Evolutionary conservation across 2,113 vertebrate species (phyloP).

Genomic region (Tichodroma muraria): DNA sequence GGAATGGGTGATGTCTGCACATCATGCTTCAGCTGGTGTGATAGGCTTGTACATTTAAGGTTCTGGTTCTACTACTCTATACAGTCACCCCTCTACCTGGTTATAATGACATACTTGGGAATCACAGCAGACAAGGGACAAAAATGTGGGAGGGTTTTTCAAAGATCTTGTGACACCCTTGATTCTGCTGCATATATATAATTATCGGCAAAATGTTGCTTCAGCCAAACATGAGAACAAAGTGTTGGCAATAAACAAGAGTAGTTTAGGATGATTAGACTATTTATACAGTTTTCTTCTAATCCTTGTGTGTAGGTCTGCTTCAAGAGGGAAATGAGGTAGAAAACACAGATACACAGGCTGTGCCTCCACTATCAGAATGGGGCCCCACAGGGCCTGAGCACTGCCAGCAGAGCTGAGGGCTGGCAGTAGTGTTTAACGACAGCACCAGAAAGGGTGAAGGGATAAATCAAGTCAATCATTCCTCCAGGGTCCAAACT

Average conservation of each 20-base stretch:
- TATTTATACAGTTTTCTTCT: background rate
- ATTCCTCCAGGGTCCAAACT: background rate
- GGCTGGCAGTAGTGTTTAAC: background rate
- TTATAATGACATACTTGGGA: background rate
- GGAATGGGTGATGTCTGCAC: background rate
- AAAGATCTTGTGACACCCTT: background rate
- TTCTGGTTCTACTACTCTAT: background rate
- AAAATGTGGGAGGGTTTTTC: background rate
- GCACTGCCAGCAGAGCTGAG: background rate
- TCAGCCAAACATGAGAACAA: background rate
- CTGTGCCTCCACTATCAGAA: background rate
- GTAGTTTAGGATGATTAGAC: background rate
- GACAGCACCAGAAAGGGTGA: background rate
- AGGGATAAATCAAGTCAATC: background rate
- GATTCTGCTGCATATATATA: background rate
- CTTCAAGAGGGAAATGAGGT: background rate
- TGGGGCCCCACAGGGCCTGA: fast-evolving
- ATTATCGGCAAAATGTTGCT: fast-evolving
- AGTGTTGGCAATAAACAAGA: background rate
- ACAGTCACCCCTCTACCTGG: background rate
- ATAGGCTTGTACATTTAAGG: background rate
- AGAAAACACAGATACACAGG: background rate
- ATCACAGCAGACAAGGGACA: background rate
- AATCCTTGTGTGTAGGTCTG: background rate
- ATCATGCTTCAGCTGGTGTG: background rate